Evolutionary conservation across 1,140 invertebrate species (phyloP).

Genomic region (Penaeus chinensis): DNA sequence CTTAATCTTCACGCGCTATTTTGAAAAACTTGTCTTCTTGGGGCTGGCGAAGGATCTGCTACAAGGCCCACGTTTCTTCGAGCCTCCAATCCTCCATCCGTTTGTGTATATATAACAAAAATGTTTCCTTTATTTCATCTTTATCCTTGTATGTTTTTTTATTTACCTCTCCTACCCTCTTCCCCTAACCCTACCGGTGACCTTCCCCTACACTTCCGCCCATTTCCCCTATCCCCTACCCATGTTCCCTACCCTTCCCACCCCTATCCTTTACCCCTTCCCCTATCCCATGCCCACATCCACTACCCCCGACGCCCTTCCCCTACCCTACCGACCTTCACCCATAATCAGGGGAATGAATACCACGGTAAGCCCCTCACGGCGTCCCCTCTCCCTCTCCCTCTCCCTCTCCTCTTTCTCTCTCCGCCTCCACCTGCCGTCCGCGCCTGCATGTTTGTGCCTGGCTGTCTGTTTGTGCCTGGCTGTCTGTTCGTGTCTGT

Average conservation of each 20-base stretch:
- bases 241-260: not conserved
- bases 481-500: not conserved
- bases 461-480: not conserved
- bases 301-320: not conserved
- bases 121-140: no score
- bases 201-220: not conserved
- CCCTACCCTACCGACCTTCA: conserved; percentile 1
- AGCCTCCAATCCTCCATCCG: no score
- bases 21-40: no score
- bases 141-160: no score
- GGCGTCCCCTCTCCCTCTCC: not conserved
- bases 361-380: not conserved
- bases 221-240: not conserved
- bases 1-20: no score
- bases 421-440: not conserved
- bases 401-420: not conserved
- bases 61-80: no score
- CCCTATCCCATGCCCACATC: conserved; percentile 2
- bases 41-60: no score
- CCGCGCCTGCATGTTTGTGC: not conserved
- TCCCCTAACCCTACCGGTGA: not conserved
- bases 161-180: not conserved
- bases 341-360: conserved; percentile 44
- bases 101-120: no score
- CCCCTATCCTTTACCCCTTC: not conserved